phyloP scores from a whole-genome alignment of 2,797 vertebrate species.

The Siniperca obscura region DNA sequence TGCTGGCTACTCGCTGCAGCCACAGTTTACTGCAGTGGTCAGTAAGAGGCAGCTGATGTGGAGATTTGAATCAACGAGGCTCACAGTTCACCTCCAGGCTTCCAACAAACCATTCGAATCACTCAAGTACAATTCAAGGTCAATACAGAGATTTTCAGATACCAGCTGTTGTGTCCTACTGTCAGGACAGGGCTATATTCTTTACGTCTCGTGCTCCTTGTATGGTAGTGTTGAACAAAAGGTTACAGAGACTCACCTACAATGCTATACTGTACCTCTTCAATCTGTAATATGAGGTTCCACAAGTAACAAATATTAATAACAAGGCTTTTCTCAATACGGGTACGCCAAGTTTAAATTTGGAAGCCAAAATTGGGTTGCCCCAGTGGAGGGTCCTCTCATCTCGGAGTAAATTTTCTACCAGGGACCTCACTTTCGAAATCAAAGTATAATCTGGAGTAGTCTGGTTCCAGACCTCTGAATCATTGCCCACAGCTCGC shows the following conservation, averaged over 20 bases:
- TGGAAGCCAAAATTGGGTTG: too few relatives aligned
- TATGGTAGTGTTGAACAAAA: not conserved
- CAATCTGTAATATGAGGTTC: not conserved
- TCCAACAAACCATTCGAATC: not conserved
- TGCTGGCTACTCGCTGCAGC: not conserved
- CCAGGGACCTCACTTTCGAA: too few relatives aligned
- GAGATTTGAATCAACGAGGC: too few relatives aligned
- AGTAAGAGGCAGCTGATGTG: not conserved
- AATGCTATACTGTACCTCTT: not conserved
- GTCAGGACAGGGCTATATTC: not conserved
- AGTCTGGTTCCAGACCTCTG: not conserved
- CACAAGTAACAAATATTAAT: not conserved
- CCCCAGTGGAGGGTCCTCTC: not conserved
- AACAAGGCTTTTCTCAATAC: not conserved
- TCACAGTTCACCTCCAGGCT: not conserved
- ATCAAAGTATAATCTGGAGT: too few relatives aligned
- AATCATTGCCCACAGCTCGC: not conserved
- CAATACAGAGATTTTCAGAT: not conserved
- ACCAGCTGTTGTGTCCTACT: not conserved
- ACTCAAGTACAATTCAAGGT: constrained; percentile 4
- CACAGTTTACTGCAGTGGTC: not conserved
- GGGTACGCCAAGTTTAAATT: not conserved
- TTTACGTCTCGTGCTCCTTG: not conserved
- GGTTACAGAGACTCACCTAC: not conserved
- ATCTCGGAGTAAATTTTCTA: not conserved